These are phyloP conservation scores for Pseudomyrmex dendroicus DNA, from an alignment of 1,140 invertebrate species.

Conservation along the genomic window DNA sequence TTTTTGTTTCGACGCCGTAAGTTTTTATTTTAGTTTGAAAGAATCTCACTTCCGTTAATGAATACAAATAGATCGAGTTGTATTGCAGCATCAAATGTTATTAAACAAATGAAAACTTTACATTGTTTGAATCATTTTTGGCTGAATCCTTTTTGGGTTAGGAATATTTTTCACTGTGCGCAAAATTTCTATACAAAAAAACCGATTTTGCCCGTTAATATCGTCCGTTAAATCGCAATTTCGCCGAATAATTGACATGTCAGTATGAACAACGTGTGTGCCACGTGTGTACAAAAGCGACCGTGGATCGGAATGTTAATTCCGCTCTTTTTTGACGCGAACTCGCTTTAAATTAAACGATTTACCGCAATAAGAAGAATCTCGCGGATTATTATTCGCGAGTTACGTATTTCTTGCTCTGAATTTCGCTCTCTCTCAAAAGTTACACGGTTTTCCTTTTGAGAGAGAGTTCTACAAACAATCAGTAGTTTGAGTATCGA, in stretches of 20 bases:
- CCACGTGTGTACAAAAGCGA: slow-evolving; percentile 15
- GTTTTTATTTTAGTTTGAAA: too few relatives aligned
- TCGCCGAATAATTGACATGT: slow-evolving; percentile 34
- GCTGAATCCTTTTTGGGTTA: background rate
- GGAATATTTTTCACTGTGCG: background rate
- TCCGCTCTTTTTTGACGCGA: slow-evolving; percentile 5
- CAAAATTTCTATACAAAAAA: background rate
- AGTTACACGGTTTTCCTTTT: slow-evolving; percentile 22
- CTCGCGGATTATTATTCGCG: slow-evolving; percentile 37
- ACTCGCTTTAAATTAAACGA: slow-evolving; percentile 50
- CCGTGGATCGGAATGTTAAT: slow-evolving; percentile 51
- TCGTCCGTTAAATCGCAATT: slow-evolving; percentile 19
- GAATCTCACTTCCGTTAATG: too few relatives aligned
- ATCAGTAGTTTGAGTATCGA: background rate
- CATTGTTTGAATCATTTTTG: background rate
- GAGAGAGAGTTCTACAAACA: background rate
- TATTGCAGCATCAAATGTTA: background rate
- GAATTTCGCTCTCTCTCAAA: slow-evolving; percentile 12
- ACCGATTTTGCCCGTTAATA: background rate
- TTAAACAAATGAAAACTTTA: background rate
- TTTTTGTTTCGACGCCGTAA: too few relatives aligned
- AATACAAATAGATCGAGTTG: too few relatives aligned
- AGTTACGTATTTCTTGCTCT: slow-evolving; percentile 8
- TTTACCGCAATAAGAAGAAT: slow-evolving; percentile 35
- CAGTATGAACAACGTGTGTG: background rate